Evolutionary conservation across 1,140 invertebrate genomes (phyloP).

Genomic region (Propsilocerus akamusi): DNA sequence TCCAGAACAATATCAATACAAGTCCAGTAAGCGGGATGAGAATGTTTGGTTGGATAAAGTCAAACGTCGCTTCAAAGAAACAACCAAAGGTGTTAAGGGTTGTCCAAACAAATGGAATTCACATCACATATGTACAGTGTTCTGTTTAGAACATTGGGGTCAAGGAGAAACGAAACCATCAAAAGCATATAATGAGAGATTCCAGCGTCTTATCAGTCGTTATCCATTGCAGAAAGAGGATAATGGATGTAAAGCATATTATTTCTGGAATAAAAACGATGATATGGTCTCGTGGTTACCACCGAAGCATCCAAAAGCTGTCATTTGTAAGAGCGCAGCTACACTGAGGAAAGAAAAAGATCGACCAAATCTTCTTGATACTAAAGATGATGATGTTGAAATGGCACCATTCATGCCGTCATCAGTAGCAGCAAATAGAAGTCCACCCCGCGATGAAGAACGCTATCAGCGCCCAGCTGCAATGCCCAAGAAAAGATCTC

Average conservation of each 20-base stretch:
- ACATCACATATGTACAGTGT: conserved; percentile 80
- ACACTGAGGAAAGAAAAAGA: conserved; percentile 48
- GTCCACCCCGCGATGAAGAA: neutral
- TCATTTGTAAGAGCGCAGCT: conserved; percentile 62
- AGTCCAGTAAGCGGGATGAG: conserved; percentile 19
- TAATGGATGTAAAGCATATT: conserved; percentile 66
- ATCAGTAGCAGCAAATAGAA: neutral
- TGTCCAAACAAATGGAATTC: conserved; percentile 96
- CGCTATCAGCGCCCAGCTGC: neutral
- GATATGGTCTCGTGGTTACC: conserved; percentile 91
- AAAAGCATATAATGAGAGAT: conserved; percentile 51
- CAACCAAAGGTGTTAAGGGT: conserved; percentile 42
- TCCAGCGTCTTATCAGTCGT: conserved; percentile 59
- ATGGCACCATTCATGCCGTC: neutral
- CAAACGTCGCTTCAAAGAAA: conserved; percentile 28
- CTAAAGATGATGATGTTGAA: neutral
- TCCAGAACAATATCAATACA: conserved; percentile 13
- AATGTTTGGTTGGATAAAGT: conserved; percentile 31
- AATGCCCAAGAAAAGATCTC: conserved; percentile 3
- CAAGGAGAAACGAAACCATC: conserved; percentile 49
- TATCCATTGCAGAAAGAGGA: conserved; percentile 66
- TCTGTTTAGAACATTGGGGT: conserved; percentile 79
- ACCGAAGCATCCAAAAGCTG: conserved; percentile 74
- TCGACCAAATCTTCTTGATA: conserved; percentile 7
- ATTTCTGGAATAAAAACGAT: conserved; percentile 86